Conservation (phyloP, 2,113 vertebrate genomes). For the Megaceryle maxima region DNA sequence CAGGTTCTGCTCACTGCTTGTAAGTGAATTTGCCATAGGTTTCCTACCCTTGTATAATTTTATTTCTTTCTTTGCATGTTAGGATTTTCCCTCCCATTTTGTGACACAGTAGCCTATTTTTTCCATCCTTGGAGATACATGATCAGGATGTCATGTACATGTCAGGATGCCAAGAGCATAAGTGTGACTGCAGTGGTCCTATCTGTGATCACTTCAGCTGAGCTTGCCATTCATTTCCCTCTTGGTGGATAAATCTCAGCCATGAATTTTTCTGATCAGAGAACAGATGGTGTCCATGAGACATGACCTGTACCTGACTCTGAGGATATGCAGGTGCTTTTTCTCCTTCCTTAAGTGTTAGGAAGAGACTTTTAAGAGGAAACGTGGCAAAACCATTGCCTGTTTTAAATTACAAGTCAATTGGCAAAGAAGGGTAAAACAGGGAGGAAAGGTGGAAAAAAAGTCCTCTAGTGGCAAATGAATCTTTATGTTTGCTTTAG, state of each 20-base stretch:
- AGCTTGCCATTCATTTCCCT: neutral
- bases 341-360: neutral
- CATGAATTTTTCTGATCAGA: neutral
- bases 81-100: neutral
- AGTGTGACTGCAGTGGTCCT: neutral
- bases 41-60: neutral
- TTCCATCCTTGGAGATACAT: neutral
- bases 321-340: neutral
- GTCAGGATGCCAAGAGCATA: neutral
- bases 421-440: neutral
- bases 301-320: accelerated
- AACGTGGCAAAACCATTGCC: neutral
- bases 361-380: neutral
- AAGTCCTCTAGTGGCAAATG: neutral
- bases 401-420: neutral
- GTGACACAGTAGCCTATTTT: neutral
- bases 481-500: neutral
- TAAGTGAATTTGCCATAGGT: neutral
- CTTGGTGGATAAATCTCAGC: neutral
- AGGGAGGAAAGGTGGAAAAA: neutral
- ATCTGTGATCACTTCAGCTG: neutral
- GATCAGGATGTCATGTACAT: neutral
- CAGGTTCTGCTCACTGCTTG: neutral
- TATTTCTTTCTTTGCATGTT: neutral
- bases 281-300: neutral